phyloP scores from a whole-genome alignment of 2,888 invertebrate species.

The Gymnoscelis rufifasciata region DNA sequence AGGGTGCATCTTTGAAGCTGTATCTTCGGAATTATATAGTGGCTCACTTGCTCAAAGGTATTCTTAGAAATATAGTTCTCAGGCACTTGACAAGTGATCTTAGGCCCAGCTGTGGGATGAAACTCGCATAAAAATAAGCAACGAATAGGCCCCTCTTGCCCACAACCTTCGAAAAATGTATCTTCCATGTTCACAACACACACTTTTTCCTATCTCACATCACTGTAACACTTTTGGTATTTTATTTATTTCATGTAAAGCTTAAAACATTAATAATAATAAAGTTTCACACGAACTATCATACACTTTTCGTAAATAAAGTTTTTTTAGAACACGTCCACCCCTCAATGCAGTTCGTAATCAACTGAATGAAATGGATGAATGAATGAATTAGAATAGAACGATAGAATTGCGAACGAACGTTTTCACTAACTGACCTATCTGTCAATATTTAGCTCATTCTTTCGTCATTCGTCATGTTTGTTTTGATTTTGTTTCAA shows the following conservation, averaged over 20 bases:
- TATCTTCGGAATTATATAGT: constrained; percentile 90
- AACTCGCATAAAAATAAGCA: constrained; percentile 89
- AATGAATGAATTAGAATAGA: neutral
- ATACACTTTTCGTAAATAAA: constrained; percentile 48
- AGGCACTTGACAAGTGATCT: constrained; percentile 89
- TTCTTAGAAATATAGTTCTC: constrained; percentile 88
- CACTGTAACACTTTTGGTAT: neutral
- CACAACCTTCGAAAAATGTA: constrained; percentile 78
- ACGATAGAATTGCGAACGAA: neutral
- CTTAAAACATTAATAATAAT: neutral
- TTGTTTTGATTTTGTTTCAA: neutral
- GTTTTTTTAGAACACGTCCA: constrained; percentile 21
- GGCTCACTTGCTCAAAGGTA: constrained; percentile 88
- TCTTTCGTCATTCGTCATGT: neutral
- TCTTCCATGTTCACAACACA: constrained; percentile 60
- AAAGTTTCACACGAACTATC: constrained; percentile 26
- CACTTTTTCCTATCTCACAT: constrained; percentile 29
- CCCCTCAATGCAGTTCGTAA: constrained; percentile 21
- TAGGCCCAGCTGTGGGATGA: constrained; percentile 86
- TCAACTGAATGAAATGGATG: constrained; percentile 29
- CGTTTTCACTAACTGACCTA: no score
- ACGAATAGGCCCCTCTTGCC: constrained; percentile 84
- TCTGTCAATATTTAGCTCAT: no score
- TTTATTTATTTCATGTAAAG: constrained; percentile 16
- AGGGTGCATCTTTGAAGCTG: constrained; percentile 87